These are phyloP conservation scores for Itoplectis maculator DNA, from an alignment of 2,888 invertebrate genomes.

Conservation along the genomic window DNA sequence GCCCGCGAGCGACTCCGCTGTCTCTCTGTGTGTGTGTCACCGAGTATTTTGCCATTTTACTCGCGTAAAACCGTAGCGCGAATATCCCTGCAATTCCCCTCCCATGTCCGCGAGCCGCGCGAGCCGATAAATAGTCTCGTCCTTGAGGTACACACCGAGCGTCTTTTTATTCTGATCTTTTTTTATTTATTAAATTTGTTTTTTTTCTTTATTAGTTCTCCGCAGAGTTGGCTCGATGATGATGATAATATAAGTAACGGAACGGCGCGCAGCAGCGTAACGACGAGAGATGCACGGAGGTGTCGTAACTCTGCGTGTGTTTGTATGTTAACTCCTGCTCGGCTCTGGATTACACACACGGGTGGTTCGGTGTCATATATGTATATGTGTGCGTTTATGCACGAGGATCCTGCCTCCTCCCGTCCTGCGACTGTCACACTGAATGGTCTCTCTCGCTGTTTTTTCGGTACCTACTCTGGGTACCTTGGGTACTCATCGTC, in stretches of 20 bases:
- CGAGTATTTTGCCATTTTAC: background rate
- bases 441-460: background rate
- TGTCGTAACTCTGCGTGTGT: constrained; percentile 59
- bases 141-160: constrained; percentile 30
- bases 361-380: constrained; percentile 1
- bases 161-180: constrained; percentile 3
- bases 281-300: constrained; percentile 40
- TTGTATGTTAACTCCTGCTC: background rate
- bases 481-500: background rate
- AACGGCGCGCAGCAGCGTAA: constrained; percentile 28
- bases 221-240: constrained; percentile 37
- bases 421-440: background rate
- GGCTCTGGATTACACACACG: constrained; percentile 2
- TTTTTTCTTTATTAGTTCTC: constrained; percentile 27
- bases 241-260: constrained; percentile 53
- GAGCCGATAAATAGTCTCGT: constrained; percentile 28
- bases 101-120: constrained; percentile 25
- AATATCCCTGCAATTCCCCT: background rate
- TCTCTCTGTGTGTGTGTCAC: no score
- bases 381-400: constrained; percentile 19
- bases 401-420: constrained; percentile 43
- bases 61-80: background rate
- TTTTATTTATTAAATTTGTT: constrained; percentile 36
- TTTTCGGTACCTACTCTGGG: no score
- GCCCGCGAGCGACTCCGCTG: constrained; percentile 19